phyloP scores from a whole-genome alignment of 1,140 invertebrate genomes.

The Meloidogyne floridensis region DNA sequence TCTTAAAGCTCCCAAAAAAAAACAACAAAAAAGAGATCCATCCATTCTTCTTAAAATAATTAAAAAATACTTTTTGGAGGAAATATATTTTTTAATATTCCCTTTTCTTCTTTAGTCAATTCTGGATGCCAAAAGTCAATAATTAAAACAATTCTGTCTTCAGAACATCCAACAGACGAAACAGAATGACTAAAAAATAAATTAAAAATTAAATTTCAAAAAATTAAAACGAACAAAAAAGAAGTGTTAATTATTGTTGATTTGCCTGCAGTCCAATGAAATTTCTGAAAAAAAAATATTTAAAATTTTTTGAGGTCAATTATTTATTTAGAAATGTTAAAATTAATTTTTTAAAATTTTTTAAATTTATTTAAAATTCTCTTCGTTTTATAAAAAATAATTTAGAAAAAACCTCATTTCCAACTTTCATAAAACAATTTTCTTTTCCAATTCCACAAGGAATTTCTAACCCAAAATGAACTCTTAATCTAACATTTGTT shows the following conservation, averaged over 20 bases:
- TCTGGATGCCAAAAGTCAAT: constrained; percentile 39
- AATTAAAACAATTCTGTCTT: constrained; percentile 37
- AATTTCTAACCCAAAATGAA: constrained; percentile 36
- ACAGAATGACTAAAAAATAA: constrained; percentile 34
- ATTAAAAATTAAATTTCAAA: neutral
- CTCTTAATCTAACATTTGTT: constrained; percentile 31
- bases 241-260: constrained; percentile 30
- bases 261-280: constrained; percentile 28
- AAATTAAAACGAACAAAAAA: constrained; percentile 19
- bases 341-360: constrained; percentile 5
- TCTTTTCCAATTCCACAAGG: constrained; percentile 20
- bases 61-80: constrained; percentile 27
- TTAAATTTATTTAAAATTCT: neutral
- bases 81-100: constrained; percentile 32
- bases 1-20: too few relatives aligned
- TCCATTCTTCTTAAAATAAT: too few relatives aligned
- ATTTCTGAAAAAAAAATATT: constrained; percentile 32
- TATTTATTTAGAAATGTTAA: neutral
- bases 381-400: neutral
- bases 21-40: too few relatives aligned
- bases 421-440: constrained; percentile 38
- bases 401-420: constrained; percentile 19
- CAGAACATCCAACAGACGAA: constrained; percentile 23
- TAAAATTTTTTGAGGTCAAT: too few relatives aligned
- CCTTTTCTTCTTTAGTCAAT: constrained; percentile 18